Percentiles rank a stretch among this genome's conserved stretches.
phyloP scores from a whole-genome alignment of 2,113 vertebrate genomes.

The Herpetotheres cachinnans region DNA sequence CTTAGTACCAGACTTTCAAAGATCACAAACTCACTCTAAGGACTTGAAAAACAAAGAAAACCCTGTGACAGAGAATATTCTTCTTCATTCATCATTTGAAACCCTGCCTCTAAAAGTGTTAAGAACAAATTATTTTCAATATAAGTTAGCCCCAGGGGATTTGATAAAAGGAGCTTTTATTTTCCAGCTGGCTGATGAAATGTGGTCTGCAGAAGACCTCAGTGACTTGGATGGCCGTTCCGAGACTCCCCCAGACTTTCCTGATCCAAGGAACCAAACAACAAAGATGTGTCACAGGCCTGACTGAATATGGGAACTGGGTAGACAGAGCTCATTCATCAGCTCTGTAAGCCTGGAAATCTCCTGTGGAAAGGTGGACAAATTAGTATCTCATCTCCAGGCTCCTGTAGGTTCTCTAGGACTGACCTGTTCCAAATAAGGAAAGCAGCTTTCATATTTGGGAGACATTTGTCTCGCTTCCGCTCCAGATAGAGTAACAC shows the following conservation, averaged over 20 bases:
- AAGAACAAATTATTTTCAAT: slow-evolving; percentile 36
- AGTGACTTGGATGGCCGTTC: slow-evolving; percentile 2
- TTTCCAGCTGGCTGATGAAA: slow-evolving; percentile 31
- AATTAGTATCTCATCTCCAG: slow-evolving; percentile 11
- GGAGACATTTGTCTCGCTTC: not conserved
- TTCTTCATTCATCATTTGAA: slow-evolving; percentile 44
- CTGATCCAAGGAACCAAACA: slow-evolving; percentile 5
- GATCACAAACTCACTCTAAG: not conserved
- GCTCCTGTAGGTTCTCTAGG: not conserved
- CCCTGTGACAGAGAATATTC: not conserved
- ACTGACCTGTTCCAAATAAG: not conserved
- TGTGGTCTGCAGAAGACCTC: slow-evolving; percentile 7
- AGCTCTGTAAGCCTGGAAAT: not conserved
- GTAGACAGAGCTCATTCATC: not conserved
- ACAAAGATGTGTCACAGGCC: not conserved
- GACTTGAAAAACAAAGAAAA: slow-evolving; percentile 31
- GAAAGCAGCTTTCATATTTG: not conserved
- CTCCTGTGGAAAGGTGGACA: not conserved
- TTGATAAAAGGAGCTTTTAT: slow-evolving; percentile 42
- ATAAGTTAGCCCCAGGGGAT: not conserved
- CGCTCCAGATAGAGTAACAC: not conserved
- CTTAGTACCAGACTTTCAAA: not conserved
- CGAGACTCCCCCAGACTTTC: not conserved
- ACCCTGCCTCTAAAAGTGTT: not conserved
- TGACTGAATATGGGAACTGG: not conserved